Evolutionary conservation across 2,888 invertebrate species (phyloP).

Genomic region (Oxycera nigricornis): DNA sequence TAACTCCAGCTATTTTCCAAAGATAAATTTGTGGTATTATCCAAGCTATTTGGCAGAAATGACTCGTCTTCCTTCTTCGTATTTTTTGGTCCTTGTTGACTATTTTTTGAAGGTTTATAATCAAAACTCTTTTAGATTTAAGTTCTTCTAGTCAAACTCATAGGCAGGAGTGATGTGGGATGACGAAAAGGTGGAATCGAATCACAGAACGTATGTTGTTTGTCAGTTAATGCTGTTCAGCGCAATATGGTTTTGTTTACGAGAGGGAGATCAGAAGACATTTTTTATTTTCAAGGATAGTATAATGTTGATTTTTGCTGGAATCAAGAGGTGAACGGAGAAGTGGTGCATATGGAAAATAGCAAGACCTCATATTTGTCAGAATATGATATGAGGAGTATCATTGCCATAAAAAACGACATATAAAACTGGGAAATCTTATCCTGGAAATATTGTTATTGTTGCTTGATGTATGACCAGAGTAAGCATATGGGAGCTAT

Average conservation of each 20-base stretch:
- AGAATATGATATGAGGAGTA: constrained; percentile 5
- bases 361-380: constrained; percentile 19
- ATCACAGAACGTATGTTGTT: neutral
- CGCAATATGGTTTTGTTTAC: neutral
- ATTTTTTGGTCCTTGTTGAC: neutral
- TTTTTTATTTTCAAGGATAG: neutral
- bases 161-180: no score
- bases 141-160: neutral
- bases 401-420: constrained; percentile 19
- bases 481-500: neutral
- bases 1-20: constrained; percentile 20
- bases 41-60: constrained; percentile 23
- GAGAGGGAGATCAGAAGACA: neutral
- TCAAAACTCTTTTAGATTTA: constrained; percentile 36
- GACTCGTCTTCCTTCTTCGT: neutral
- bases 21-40: constrained; percentile 27
- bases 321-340: neutral
- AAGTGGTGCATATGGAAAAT: neutral
- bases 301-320: neutral
- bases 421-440: constrained; percentile 17
- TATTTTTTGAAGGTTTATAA: constrained; percentile 32
- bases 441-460: neutral
- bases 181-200: no score
- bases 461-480: neutral
- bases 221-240: neutral